Evolutionary conservation across 2,888 invertebrate genomes (phyloP).

Genomic region (Megalurothrips usitatus): DNA sequence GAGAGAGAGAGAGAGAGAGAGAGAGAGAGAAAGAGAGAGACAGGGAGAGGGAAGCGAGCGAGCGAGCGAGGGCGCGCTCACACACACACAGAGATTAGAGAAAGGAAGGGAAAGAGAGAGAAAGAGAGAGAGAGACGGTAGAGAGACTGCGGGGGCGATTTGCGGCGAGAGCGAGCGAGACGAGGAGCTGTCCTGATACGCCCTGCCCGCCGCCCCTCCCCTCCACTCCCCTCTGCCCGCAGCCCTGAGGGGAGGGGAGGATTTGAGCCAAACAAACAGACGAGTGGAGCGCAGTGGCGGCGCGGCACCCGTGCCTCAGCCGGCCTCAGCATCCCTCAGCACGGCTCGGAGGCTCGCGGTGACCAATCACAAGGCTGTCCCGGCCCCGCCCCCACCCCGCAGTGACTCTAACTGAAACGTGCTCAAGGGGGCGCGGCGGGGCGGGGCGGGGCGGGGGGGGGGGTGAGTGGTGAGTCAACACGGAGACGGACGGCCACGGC

Average conservation of each 20-base stretch:
- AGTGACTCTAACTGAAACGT: background rate
- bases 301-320: background rate
- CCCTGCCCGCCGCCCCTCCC: background rate
- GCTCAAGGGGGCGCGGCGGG: background rate
- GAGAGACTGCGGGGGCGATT: background rate
- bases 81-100: background rate
- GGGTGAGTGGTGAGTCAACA: no score
- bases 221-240: background rate
- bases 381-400: no score
- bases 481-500: no score
- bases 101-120: background rate
- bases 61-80: constrained; percentile 27
- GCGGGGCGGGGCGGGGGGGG: no score
- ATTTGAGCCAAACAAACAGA: constrained; percentile 18
- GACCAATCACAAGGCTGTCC: no score
- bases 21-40: constrained; percentile 19
- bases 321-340: no score
- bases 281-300: background rate
- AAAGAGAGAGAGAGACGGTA: background rate
- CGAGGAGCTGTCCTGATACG: background rate
- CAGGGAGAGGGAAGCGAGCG: constrained; percentile 29
- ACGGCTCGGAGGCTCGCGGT: no score
- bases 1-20: constrained; percentile 8
- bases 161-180: no score
- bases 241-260: constrained; percentile 10